Conservation (phyloP, 2,113 vertebrate species). For the Nycticebus coucang region DNA sequence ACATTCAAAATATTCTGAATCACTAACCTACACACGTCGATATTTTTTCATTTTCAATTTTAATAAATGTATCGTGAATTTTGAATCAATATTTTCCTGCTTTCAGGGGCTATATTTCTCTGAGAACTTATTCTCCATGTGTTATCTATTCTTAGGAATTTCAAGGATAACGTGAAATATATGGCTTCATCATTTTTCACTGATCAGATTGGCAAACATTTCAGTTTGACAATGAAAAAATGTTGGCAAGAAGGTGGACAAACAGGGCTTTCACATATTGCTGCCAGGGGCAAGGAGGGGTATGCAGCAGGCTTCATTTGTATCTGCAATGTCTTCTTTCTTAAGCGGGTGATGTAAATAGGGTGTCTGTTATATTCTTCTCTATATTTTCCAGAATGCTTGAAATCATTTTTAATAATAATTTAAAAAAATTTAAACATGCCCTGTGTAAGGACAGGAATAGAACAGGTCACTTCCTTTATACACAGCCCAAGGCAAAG, state of each 20-base stretch:
- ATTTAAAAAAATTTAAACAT: neutral
- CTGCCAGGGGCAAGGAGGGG: neutral
- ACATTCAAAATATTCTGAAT: slow-evolving; percentile 60
- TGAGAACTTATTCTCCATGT: neutral
- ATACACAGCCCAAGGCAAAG: neutral
- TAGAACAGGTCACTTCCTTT: neutral
- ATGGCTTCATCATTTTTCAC: slow-evolving; percentile 46
- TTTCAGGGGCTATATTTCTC: slow-evolving; percentile 27
- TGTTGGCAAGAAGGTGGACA: neutral
- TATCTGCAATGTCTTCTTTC: neutral
- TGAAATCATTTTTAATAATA: neutral
- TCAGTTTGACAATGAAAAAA: slow-evolving; percentile 16
- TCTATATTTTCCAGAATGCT: neutral
- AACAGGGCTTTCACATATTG: neutral
- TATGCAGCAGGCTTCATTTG: neutral
- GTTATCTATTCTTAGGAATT: slow-evolving; percentile 32
- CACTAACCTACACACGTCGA: slow-evolving; percentile 59
- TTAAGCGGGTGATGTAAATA: neutral
- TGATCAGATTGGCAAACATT: slow-evolving; percentile 1
- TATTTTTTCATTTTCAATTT: slow-evolving; percentile 56
- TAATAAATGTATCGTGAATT: slow-evolving; percentile 58
- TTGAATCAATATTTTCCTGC: slow-evolving; percentile 43
- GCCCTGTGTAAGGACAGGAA: neutral
- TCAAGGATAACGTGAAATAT: slow-evolving; percentile 46
- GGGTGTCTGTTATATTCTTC: neutral